Conservation (phyloP, 2,113 vertebrate species). For the Sinocyclocheilus maitianheensis region DNA sequence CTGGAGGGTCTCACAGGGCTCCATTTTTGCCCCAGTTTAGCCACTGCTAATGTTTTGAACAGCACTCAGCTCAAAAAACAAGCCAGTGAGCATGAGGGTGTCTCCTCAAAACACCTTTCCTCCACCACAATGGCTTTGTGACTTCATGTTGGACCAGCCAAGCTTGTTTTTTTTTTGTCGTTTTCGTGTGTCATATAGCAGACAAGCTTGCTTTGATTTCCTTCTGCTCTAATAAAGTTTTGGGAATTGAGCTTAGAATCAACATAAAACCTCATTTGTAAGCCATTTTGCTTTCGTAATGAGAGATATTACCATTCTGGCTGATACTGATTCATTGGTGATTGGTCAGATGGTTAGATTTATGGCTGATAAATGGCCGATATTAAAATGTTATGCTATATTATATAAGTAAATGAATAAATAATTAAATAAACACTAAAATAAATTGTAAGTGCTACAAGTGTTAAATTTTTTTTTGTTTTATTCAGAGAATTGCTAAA, state of each 20-base stretch:
- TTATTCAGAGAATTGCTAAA: background rate
- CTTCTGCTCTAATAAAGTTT: background rate
- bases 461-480: too few species aligned
- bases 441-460: too few species aligned
- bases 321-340: background rate
- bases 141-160: background rate
- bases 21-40: constrained; percentile 60
- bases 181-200: background rate
- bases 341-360: background rate
- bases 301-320: background rate
- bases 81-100: background rate
- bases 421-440: background rate
- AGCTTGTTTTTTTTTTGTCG: background rate
- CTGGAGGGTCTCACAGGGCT: constrained; percentile 59
- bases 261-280: background rate
- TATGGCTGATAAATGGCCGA: background rate
- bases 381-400: background rate
- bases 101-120: constrained; percentile 12
- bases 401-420: background rate
- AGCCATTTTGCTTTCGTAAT: background rate
- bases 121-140: background rate
- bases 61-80: constrained; percentile 18
- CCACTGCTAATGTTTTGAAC: background rate
- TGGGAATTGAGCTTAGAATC: background rate
- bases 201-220: background rate